Evolutionary conservation across 2,888 invertebrate species (phyloP), one percentile per base, ranked within the genome.

Genomic region (Scelioninae gen. 1): DNA sequence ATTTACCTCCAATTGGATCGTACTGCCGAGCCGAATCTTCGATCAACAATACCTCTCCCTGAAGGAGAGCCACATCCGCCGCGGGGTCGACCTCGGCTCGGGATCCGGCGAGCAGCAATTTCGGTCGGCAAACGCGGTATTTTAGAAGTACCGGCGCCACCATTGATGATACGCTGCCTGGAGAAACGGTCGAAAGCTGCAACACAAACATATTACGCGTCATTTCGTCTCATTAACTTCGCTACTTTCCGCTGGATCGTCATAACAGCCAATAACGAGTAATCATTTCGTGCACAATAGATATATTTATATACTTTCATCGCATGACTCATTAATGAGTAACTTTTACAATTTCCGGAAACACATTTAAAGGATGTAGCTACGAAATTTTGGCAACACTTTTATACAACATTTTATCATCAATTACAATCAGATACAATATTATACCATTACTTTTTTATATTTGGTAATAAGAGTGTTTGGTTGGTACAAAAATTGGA

Each of bases 41-140:
- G 72, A 95, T 93, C 29, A 95, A 93, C 49, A 95, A 90, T n/a
- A 95, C 94, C 90, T 95, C 95, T 8, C 95, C 95, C 89, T 95
- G 94, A 47, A 95, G 90, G 1, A 94, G 93, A 5, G 93, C 90
- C 2, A 95, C 94, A 53, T 94, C 93, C 2, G 95, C 94, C 68
- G 93, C 93, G 0, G 94, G 94, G 85, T 95, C 94, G 49, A 95
- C 94, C 40, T 94, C 94, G 31, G 95, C 95, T 87, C 94, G 94
- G 7, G 94, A 94, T 0, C 95, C 95, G 45, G 95, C 95, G 40
- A 95, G 93, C 77, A 94, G 93, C 55, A 95, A 92, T 49, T 94
- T 90, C 0, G 94, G 90, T 78, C 91, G 87, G 85, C 91, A 91
- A 47, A 92, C 91, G 55, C 92, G 89, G 80, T 91, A 92, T 84